Evolutionary conservation across 2,797 vertebrate species (phyloP), one percentile per base, ranked within the genome.

Genomic region (Cynopterus sphinx): DNA sequence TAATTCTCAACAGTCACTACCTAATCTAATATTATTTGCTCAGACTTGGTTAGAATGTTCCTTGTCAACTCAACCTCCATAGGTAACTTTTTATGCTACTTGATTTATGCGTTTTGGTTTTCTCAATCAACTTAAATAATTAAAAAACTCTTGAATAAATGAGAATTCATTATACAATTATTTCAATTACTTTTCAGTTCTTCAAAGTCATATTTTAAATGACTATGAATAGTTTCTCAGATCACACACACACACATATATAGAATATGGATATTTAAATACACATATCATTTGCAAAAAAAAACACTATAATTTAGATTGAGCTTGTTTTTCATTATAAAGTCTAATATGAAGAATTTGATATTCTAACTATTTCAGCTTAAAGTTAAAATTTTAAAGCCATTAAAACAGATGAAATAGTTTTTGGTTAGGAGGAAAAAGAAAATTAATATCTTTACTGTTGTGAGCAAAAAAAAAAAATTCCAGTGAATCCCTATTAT

Each of bases 311-410:
- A 95, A 19, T 96, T 96, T 90, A 96, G 13, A 28, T 5, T 82
- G 19, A 1, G 0, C 74, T 92, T 57, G 21, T 68, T 90, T 97
- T 94, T 41, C 83, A 8, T 84, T 74, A 74, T 81, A 83, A 97
- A 96, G 43, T 22, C 46, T 5, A 21, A 3, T 68, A 19, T 24
- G 24, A 89, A 75, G 5, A 74, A 73, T 92, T 53, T 91, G 65
- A 78, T 90, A 95, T 92, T 95, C 33, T 77, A 75, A 75, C 57
- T 36, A 6, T 92, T 79, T 88, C 51, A 95, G 6, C 19, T 71
- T 53, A 16, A 0, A 0, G 3, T 57, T 87, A 96, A 94, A 33
- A 16, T 57, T 87, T 90, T 92, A 57, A 90, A 46, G 13, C 4
- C 53, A 51, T 36, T 84, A 93, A 61, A 36, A 96, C 51, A 88